A percentile compares a stretch with the other conserved stretches of the same genome.
Evolutionary conservation across 2,113 vertebrate species (phyloP).

Genomic region (Australoheros scitulus): DNA sequence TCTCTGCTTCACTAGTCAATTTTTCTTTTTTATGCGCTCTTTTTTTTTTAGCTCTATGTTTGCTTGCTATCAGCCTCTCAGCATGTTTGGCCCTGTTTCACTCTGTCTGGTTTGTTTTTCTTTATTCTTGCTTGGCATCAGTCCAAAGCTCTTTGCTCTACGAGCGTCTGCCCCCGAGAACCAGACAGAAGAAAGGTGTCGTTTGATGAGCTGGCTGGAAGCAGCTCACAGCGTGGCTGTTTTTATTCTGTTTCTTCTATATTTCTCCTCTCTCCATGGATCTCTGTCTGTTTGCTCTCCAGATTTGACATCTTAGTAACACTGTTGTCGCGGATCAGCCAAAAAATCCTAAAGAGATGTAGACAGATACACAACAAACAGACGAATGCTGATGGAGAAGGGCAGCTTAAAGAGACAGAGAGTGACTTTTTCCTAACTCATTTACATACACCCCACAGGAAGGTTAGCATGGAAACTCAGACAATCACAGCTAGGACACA

Average conservation of each 20-base stretch:
- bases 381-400: background rate
- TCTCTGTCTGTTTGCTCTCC: conserved; percentile 41
- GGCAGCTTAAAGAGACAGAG: background rate
- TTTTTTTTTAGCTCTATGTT: conserved; percentile 41
- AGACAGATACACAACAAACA: conserved; percentile 14
- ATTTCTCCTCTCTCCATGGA: conserved; percentile 14
- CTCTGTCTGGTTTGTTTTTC: conserved; percentile 38
- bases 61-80: conserved; percentile 20
- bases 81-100: conserved; percentile 37
- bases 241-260: conserved; percentile 25
- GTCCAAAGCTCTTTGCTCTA: conserved; percentile 20
- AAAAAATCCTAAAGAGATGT: conserved; percentile 43
- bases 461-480: background rate
- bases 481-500: conserved; percentile 9
- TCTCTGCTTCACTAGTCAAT: conserved; percentile 23
- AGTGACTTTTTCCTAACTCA: background rate
- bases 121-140: conserved; percentile 43
- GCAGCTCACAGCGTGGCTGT: conserved; percentile 11
- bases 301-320: conserved; percentile 49
- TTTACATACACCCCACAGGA: background rate
- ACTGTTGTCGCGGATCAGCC: conserved; percentile 47
- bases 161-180: conserved; percentile 44
- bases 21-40: conserved; percentile 15
- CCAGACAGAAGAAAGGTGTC: conserved; percentile 44
- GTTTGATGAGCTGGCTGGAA: conserved; percentile 48